These are phyloP conservation scores for Leptinotarsa texana DNA, from an alignment of 1,140 invertebrate species.

Conservation along the genomic window DNA sequence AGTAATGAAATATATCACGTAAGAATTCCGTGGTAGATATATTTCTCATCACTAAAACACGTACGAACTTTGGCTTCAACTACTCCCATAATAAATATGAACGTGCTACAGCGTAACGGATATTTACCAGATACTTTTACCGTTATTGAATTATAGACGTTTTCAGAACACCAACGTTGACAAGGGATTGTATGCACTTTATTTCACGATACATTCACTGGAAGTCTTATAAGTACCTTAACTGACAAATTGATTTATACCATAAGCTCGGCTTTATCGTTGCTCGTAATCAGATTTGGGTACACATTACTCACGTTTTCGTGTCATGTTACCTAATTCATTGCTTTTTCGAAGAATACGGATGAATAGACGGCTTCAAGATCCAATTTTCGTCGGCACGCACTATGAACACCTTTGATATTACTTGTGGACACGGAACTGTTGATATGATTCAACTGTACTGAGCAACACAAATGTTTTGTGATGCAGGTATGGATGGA, in stretches of 20 bases:
- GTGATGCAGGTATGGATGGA: no score
- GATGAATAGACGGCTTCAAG: not conserved
- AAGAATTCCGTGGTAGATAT: not conserved
- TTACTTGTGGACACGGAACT: no score
- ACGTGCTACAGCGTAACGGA: slow-evolving; percentile 3
- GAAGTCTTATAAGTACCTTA: slow-evolving; percentile 1
- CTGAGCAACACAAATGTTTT: no score
- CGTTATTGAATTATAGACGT: not conserved
- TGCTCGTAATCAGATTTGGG: not conserved
- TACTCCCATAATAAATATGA: not conserved
- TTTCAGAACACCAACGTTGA: not conserved
- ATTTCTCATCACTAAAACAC: not conserved
- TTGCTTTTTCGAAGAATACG: not conserved
- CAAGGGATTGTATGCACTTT: not conserved
- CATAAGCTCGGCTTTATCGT: slow-evolving; percentile 1
- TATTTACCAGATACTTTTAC: slow-evolving; percentile 2
- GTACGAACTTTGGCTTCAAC: not conserved
- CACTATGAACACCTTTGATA: not conserved
- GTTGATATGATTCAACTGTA: no score
- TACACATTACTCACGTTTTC: not conserved
- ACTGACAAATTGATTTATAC: slow-evolving; percentile 1
- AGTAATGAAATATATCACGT: not conserved
- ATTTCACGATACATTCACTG: slow-evolving; percentile 3
- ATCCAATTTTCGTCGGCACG: not conserved
- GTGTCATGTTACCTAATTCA: slow-evolving; percentile 1